A percentile compares a stretch with the other conserved stretches of the same genome.
These are phyloP conservation scores for Prionace glauca DNA, from an alignment of 2,797 vertebrate genomes.

Conservation along the genomic window DNA sequence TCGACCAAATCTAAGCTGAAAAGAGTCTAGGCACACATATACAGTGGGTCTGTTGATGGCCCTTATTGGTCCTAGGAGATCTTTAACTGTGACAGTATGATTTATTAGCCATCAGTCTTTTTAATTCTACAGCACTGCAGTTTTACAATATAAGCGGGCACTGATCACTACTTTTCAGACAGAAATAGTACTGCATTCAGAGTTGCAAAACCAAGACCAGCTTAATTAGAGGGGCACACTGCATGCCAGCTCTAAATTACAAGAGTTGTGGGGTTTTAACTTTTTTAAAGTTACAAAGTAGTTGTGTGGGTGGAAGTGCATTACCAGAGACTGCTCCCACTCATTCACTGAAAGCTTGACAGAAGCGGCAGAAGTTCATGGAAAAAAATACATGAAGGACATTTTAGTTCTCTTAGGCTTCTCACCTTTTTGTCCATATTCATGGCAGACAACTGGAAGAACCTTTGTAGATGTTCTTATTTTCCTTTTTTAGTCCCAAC, in stretches of 20 bases:
- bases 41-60: constrained; percentile 21
- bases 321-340: not conserved
- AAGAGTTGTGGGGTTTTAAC: not conserved
- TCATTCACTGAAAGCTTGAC: not conserved
- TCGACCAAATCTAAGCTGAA: not conserved
- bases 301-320: not conserved
- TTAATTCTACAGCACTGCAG: not conserved
- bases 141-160: not conserved
- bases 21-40: not conserved
- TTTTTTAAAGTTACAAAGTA: not conserved
- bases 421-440: not conserved
- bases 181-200: constrained; percentile 24
- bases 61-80: constrained; percentile 7
- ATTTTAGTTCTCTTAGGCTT: not conserved
- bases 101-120: constrained; percentile 36
- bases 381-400: not conserved
- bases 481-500: not conserved
- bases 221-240: not conserved
- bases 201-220: not conserved
- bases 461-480: not conserved
- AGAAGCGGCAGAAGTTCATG: not conserved
- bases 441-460: not conserved
- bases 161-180: constrained; percentile 12
- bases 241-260: not conserved
- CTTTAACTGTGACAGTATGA: constrained; percentile 28